Base-by-base conservation (phyloP, 1,140 invertebrate species). In the Chrysomallon squamiferum region DNA sequence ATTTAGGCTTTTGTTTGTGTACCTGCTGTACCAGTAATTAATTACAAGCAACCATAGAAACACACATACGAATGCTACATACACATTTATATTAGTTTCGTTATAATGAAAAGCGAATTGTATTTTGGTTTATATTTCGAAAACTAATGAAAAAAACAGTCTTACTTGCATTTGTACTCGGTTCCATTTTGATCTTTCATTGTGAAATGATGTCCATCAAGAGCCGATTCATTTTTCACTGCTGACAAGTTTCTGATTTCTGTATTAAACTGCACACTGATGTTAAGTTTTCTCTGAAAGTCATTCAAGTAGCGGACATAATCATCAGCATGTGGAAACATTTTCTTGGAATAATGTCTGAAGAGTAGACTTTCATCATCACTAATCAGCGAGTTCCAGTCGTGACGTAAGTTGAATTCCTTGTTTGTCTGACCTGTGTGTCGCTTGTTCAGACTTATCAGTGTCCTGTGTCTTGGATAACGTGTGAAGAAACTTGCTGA, bases 371-470 rank as follows among this genome's bases (percentile, higher is more conserved):
- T 59, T 22, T 81, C 74, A 59, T 87, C 81, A 66, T 87, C 75
- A 59, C 79, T 85, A 7, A 87, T 67, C 0, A 88, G 72, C 5
- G 85, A 87, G 75, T 88, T 87, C 87, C 87, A 88, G 74, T 88
- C 87, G 65, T 88, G 87, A 1, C 87, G 74, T 20, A 87, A 62
- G 66, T 87, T 87, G 69, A 87, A 88, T 64, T 88, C 87, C 33
- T 78, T 75, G 74, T 88, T 88, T 6, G 72, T 81, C 65, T 84
- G 78, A 11, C 86, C 87, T 7, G 86, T 87, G 71, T 83, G 59
- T 50, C 86, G 64, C 68, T 88, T 88, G 73, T 88, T 88, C 54
- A 88, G 85, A 72, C 87, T 87, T 69, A 88, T 88, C 11, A 88
- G 76, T 30, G 74, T 82, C 49, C 85, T 72, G 77, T 87, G 87